A percentile compares a stretch with the other conserved stretches of the same genome.
phyloP scores from a whole-genome alignment of 2,888 invertebrate species.

The Oscheius sp. region DNA sequence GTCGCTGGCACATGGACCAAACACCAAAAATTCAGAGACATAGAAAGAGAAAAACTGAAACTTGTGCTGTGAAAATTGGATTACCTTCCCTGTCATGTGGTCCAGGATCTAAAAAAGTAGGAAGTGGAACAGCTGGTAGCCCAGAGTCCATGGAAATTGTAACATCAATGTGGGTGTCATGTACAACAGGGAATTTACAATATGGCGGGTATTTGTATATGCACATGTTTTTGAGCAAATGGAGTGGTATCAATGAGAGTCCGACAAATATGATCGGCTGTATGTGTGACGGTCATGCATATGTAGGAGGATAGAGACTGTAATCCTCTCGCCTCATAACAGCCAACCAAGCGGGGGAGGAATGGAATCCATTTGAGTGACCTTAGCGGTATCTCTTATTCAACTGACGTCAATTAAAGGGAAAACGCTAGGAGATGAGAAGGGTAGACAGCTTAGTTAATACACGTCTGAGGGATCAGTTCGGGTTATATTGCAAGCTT shows the following conservation, averaged over 20 bases:
- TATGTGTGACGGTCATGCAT: conserved; percentile 16
- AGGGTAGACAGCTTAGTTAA: not conserved
- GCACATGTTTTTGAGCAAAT: not conserved
- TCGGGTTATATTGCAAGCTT: not conserved
- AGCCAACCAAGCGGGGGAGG: conserved; percentile 21
- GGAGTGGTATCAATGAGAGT: conserved; percentile 1
- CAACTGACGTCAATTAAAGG: conserved; percentile 25
- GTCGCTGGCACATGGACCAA: not conserved
- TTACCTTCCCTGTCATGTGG: conserved; percentile 9
- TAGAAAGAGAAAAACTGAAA: conserved; percentile 2
- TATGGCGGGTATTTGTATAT: too few relatives aligned
- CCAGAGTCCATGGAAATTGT: conserved; percentile 1
- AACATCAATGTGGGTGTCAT: not conserved
- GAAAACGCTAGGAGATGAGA: not conserved
- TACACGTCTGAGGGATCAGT: not conserved
- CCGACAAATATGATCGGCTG: not conserved
- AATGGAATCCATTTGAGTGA: conserved; percentile 23
- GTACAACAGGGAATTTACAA: not conserved
- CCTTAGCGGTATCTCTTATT: conserved; percentile 28
- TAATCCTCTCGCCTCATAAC: conserved; percentile 10
- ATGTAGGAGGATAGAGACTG: conserved; percentile 16
- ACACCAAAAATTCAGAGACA: conserved; percentile 1
- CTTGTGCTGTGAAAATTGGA: not conserved
- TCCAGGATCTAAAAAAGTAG: not conserved
- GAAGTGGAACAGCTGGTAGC: not conserved